Evolutionary conservation across 1,140 invertebrate genomes (phyloP), one percentile per base, ranked within the genome.

Genomic region (Bombus ignitus): DNA sequence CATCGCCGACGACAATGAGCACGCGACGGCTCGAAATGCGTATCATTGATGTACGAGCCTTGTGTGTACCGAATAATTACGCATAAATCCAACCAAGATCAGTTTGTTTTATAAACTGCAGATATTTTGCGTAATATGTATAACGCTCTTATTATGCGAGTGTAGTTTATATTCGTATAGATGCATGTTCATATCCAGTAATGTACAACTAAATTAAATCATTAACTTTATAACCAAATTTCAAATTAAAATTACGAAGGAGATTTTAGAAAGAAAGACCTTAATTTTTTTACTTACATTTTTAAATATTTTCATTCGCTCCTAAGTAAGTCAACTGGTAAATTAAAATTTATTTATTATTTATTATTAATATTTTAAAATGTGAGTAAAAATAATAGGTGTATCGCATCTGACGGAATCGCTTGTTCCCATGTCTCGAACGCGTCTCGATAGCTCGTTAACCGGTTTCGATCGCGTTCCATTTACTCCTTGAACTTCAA

Each of bases 401-500:
- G 70, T 77, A 75, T 79, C 62, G 80, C 85, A 89, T 75, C 53
- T 72, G 39, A 53, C 39, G 53, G 76, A 72, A 53, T 80, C 71
- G 53, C 44, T 66, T 83, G 78, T 83, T 53, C 22, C 32, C 35
- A 44, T 78, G 84, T 72, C 85, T 84, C 83, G 70, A 68, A 72
- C 57, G 59, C 72, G 32, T 85, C 88, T 90, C 81, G 74, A 71
- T 74, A 72, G 71, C 80, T 75, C 81, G 75, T 88, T 66, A 71
- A 89, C 87, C 83, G 87, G 87, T 89, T 88, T 59, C 74, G 75
- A 85, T 82, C 44, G 83, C 79, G 57, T 81, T 81, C 66, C 66
- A 88, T 74, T 89, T 79, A 77, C 59, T 87, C 32, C 73, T 82
- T 62, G 74, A 89, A 82, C 47, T 73, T 65, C 22, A 72, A 71